These are phyloP conservation scores for Amphipyra berbera DNA, from an alignment of 2,888 invertebrate genomes.

Conservation along the genomic window DNA sequence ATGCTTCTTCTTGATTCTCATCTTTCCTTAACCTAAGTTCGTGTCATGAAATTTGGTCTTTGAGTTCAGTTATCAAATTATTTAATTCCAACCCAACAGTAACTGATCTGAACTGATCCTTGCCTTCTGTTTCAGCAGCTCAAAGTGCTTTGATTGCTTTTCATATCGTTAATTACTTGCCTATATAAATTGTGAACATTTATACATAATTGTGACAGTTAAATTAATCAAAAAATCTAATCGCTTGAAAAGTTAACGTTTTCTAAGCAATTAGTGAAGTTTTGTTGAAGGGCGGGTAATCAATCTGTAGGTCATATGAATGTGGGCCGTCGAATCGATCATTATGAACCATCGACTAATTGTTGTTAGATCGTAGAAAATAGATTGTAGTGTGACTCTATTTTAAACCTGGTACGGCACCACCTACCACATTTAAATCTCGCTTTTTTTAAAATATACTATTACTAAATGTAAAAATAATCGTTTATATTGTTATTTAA, in stretches of 20 bases:
- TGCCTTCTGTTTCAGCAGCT: conserved; percentile 26
- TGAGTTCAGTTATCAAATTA: conserved; percentile 44
- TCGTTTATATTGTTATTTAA: background rate
- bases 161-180: conserved; percentile 18
- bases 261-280: conserved; percentile 54
- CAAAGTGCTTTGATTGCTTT: conserved; percentile 19
- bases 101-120: conserved; percentile 2
- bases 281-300: conserved; percentile 57
- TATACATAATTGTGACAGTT: conserved; percentile 19
- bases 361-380: conserved; percentile 38
- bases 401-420: conserved; percentile 18
- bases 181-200: conserved; percentile 9
- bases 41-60: conserved; percentile 25
- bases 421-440: background rate
- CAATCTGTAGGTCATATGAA: conserved; percentile 56
- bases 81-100: conserved; percentile 6
- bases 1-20: conserved; percentile 68
- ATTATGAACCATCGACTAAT: conserved; percentile 49
- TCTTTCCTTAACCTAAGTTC: conserved; percentile 37
- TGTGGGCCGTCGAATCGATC: conserved; percentile 57
- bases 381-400: conserved; percentile 20
- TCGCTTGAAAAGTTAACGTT: conserved; percentile 40
- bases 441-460: background rate
- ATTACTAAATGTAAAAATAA: background rate
- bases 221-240: conserved; percentile 26